These are phyloP conservation scores for Labrus mixtus DNA, from an alignment of 2,113 vertebrate genomes.

Conservation along the genomic window DNA sequence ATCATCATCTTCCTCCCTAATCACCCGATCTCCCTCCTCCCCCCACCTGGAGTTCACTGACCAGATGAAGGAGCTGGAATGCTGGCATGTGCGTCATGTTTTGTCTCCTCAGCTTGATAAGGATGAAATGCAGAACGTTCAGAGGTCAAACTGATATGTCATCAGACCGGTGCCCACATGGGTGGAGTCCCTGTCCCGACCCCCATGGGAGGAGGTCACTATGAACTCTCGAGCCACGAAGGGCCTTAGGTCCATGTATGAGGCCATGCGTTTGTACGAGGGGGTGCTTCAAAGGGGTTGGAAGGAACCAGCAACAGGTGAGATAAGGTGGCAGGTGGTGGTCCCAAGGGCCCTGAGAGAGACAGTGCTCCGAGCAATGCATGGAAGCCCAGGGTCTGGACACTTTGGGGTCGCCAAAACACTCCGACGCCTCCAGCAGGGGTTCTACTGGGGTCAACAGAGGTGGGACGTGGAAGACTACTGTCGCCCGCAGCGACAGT, in stretches of 20 bases:
- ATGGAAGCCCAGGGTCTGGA: neutral
- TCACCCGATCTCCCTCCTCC: no score
- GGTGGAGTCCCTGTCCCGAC: neutral
- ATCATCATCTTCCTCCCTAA: no score
- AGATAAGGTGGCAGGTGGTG: constrained; percentile 1
- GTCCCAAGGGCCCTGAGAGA: neutral
- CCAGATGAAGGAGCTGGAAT: no score
- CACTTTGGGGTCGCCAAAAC: constrained; percentile 8
- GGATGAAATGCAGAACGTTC: no score
- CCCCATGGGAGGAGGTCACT: neutral
- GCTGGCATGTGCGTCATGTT: no score
- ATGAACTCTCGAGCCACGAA: no score
- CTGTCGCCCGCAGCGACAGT: neutral
- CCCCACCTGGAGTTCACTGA: no score
- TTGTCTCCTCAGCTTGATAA: no score
- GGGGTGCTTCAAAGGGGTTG: neutral
- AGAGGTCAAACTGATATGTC: no score
- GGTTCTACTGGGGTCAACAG: constrained; percentile 15
- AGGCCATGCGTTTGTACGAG: neutral
- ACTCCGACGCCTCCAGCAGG: neutral
- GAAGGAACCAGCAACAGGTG: neutral
- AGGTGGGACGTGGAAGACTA: constrained; percentile 34
- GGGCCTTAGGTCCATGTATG: neutral
- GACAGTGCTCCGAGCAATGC: neutral
- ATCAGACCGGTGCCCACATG: neutral